These are phyloP conservation scores for Copidosoma floridanum DNA, from an alignment of 1,140 invertebrate species.

Conservation along the genomic window DNA sequence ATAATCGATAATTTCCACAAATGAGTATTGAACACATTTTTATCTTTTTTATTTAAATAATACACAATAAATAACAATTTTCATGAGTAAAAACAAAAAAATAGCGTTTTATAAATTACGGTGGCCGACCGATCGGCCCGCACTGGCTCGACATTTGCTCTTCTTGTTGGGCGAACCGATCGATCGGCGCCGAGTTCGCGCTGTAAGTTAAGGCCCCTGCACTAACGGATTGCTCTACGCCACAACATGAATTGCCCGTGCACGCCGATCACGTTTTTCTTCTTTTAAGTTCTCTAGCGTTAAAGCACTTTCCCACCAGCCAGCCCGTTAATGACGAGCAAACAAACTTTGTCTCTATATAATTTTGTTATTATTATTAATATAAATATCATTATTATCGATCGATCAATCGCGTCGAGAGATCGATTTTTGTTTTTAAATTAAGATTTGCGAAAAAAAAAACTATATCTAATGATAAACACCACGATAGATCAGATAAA, in stretches of 20 bases:
- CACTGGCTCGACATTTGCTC: slow-evolving; percentile 10
- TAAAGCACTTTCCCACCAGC: no score
- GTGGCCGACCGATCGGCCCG: slow-evolving; percentile 14
- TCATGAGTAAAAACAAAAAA: slow-evolving; percentile 10
- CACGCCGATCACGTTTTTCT: slow-evolving; percentile 15
- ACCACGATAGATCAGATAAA: slow-evolving; percentile 12
- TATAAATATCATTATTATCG: background rate
- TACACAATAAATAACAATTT: slow-evolving; percentile 23
- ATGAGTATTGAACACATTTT: slow-evolving; percentile 22
- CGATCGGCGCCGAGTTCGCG: slow-evolving; percentile 30
- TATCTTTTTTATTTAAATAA: slow-evolving; percentile 17
- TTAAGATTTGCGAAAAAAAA: slow-evolving; percentile 20
- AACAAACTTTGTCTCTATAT: background rate
- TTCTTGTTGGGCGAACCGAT: background rate
- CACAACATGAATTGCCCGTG: slow-evolving; percentile 39
- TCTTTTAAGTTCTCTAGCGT: no score
- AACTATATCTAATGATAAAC: slow-evolving; percentile 29
- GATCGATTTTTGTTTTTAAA: background rate
- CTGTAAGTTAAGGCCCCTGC: slow-evolving; percentile 58
- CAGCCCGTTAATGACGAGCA: background rate
- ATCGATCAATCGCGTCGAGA: background rate
- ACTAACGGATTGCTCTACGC: slow-evolving; percentile 57
- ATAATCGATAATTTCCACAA: slow-evolving; percentile 17
- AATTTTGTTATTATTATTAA: background rate
- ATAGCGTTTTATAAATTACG: no score